Evolutionary conservation across 2,888 invertebrate genomes (phyloP).

Genomic region (Cerastoderma edule): DNA sequence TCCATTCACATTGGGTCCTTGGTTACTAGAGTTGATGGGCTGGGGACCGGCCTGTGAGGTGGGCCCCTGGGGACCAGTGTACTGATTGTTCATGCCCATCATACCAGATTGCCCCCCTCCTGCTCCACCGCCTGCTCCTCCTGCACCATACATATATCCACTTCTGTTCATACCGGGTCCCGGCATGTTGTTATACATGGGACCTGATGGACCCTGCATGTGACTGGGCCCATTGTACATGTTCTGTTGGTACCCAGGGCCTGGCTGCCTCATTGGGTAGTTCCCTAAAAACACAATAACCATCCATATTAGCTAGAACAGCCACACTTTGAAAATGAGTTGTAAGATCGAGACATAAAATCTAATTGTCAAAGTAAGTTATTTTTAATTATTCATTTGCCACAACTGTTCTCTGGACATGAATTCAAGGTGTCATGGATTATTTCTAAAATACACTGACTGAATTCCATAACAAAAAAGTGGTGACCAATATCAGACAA

Average conservation of each 20-base stretch:
- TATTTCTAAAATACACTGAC: no score
- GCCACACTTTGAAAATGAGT: no score
- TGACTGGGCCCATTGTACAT: slow-evolving; percentile 74
- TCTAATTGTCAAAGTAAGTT: no score
- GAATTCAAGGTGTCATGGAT: no score
- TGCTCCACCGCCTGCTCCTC: no score
- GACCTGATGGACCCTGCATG: slow-evolving; percentile 55
- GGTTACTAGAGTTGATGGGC: slow-evolving; percentile 8
- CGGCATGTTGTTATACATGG: slow-evolving; percentile 69
- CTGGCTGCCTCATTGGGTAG: slow-evolving; percentile 68
- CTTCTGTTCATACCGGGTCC: slow-evolving; percentile 66
- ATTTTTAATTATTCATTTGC: no score
- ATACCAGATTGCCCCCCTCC: slow-evolving; percentile 60
- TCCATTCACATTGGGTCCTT: slow-evolving; percentile 61
- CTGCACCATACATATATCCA: slow-evolving; percentile 65
- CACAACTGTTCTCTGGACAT: no score
- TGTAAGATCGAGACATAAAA: no score
- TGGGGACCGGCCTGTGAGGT: background rate
- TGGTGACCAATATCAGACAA: no score
- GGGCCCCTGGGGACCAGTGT: slow-evolving; percentile 58
- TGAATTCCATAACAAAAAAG: no score
- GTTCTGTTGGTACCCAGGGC: slow-evolving; percentile 68
- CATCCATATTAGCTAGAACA: no score
- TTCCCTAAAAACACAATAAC: slow-evolving; percentile 61
- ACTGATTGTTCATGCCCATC: slow-evolving; percentile 75